Evolutionary conservation across 2,888 invertebrate genomes (phyloP).

Genomic region (Ceraclea dissimilis): DNA sequence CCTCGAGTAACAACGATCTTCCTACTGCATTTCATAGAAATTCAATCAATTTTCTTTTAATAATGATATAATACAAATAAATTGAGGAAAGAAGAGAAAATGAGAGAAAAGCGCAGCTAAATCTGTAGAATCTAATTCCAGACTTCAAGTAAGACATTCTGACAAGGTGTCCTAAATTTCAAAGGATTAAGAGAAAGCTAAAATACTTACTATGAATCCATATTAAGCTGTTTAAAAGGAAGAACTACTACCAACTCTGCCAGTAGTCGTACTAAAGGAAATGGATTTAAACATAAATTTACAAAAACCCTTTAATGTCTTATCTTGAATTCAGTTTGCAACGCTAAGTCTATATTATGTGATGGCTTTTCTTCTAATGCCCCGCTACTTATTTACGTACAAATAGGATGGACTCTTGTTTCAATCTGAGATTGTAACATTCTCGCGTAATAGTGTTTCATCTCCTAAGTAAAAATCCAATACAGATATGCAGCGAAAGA

Average conservation of each 20-base stretch:
- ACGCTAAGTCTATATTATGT: slow-evolving; percentile 3
- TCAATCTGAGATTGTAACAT: too few species aligned
- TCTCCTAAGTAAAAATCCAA: too few species aligned
- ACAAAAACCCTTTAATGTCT: slow-evolving; percentile 2
- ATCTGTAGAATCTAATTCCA: neutral
- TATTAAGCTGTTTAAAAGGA: too few species aligned
- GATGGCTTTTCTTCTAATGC: neutral
- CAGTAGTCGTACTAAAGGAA: neutral
- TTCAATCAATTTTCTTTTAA: too few species aligned
- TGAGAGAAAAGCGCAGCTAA: neutral
- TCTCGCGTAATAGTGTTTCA: too few species aligned
- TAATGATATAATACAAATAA: too few species aligned
- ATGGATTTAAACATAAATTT: slow-evolving; percentile 3
- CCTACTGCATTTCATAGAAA: too few species aligned
- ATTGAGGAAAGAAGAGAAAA: neutral
- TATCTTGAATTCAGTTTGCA: slow-evolving; percentile 3
- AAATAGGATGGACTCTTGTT: too few species aligned
- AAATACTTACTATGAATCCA: too few species aligned
- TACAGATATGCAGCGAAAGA: too few species aligned
- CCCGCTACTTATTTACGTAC: neutral
- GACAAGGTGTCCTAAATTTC: slow-evolving; percentile 2
- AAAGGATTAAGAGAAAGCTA: neutral
- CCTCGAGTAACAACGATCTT: too few species aligned
- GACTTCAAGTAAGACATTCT: neutral
- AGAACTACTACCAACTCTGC: too few species aligned